phyloP scores from a whole-genome alignment of 2,888 invertebrate genomes.

The Drosophila kuntzei region DNA sequence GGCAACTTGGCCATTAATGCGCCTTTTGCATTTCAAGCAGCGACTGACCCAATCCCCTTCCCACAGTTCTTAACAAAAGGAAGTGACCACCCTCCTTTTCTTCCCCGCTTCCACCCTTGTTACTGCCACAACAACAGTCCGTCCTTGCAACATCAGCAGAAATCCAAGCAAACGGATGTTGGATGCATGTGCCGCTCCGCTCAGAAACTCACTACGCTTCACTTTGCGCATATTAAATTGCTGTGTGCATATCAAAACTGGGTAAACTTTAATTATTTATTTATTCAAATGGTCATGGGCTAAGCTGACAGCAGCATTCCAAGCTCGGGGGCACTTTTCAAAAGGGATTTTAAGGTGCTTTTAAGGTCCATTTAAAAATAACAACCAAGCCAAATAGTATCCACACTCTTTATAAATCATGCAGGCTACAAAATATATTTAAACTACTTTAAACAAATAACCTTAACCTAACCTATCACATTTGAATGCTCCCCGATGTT shows the following conservation, averaged over 20 bases:
- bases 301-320: conserved; percentile 20
- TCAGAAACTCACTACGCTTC: neutral
- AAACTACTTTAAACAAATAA: conserved; percentile 8
- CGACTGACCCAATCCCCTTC: neutral
- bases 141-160: conserved; percentile 43
- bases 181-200: conserved; percentile 24
- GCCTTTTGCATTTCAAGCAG: conserved; percentile 49
- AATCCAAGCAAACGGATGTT: conserved; percentile 39
- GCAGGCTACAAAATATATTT: conserved; percentile 21
- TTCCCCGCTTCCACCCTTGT: neutral
- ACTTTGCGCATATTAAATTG: conserved; percentile 38
- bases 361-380: conserved; percentile 31
- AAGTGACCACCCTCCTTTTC: neutral
- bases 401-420: conserved; percentile 29
- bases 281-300: conserved; percentile 59
- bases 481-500: conserved; percentile 6
- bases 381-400: conserved; percentile 13
- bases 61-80: conserved; percentile 3
- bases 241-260: conserved; percentile 42
- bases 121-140: conserved; percentile 4
- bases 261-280: conserved; percentile 69
- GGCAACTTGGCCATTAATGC: conserved; percentile 23
- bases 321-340: neutral
- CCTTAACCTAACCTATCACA: neutral
- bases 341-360: conserved; percentile 18